Evolutionary conservation across 2,113 vertebrate species (phyloP), one percentile per base, ranked within the genome.

Genomic region (Ptilonorhynchus violaceus): DNA sequence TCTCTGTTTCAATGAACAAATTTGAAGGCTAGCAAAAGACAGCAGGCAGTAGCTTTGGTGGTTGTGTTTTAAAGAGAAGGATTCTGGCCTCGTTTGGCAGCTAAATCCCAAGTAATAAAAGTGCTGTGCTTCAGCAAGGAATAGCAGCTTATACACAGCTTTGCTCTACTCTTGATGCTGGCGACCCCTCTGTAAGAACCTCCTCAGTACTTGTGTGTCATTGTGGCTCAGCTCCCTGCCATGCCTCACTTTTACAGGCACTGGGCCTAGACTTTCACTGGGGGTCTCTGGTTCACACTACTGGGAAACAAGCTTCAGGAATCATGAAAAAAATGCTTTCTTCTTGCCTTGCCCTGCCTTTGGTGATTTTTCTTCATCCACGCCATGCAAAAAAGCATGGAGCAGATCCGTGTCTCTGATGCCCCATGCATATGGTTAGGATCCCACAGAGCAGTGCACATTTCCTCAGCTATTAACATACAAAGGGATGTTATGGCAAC

Each of bases 361-460:
- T 39, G 22, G 28, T 92, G 50, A 63, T 59, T 77, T 56, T 23
- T 60, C n/a, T 76, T 67, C 52, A 50, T 21, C 22, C 7, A 7
- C 35, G 23, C 5, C 8, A 24, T 31, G 39, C 0, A 3, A 66
- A 74, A 75, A 59, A 25, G 21, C 35, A 8, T 0, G 2, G n/a
- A 82, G 12, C 12, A 62, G 11, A 78, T 59, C 24, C 0, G 0
- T 27, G 13, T 44, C 44, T 82, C 47, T 56, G 16, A 44, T 21
- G 24, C 7, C 41, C 1, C 2, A 5, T 10, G 18, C 12, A 39
- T 62, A 21, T 41, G 21, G 30, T 88, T 67, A 44, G 23, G 9
- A 55, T 77, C 33, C 28, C 55, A 49, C 21, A 15, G 1, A 4
- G 24, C 24, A 46, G 35, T 18, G 15, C 1, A 0, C 8, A 3